These are phyloP conservation scores for Gymnobelideus leadbeateri DNA, from an alignment of 2,113 vertebrate species.

Conservation along the genomic window DNA sequence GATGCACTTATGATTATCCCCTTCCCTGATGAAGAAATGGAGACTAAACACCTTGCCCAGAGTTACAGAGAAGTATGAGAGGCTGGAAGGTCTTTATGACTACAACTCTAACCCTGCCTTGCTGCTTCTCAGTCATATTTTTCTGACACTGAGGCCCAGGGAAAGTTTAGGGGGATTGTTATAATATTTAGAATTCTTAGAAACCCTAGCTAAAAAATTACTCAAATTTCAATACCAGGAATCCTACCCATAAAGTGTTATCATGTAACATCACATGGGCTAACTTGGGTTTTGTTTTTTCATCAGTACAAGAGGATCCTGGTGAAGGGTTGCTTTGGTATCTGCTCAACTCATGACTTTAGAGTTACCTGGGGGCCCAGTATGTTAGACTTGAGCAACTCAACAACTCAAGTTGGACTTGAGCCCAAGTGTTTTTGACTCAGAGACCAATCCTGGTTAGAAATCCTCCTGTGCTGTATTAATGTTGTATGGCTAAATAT, in stretches of 20 bases:
- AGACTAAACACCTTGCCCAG: not conserved
- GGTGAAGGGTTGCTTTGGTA: not conserved
- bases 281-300: not conserved
- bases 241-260: not conserved
- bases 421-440: not conserved
- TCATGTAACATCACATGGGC: not conserved
- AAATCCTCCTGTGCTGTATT: not conserved
- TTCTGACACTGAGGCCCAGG: too few relatives aligned
- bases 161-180: not conserved
- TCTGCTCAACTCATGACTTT: not conserved
- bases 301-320: not conserved
- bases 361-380: not conserved
- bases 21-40: not conserved
- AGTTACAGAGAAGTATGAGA: not conserved
- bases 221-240: not conserved
- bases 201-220: not conserved
- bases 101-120: too few relatives aligned
- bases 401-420: too few relatives aligned
- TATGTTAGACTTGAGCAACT: too few relatives aligned
- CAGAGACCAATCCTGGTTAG: not conserved
- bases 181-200: not conserved
- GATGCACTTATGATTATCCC: not conserved
- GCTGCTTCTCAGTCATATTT: too few relatives aligned
- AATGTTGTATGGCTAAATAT: not conserved
- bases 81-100: not conserved